Evolutionary conservation across 2,113 vertebrate genomes (phyloP).

Genomic region (Pluvialis apricaria): DNA sequence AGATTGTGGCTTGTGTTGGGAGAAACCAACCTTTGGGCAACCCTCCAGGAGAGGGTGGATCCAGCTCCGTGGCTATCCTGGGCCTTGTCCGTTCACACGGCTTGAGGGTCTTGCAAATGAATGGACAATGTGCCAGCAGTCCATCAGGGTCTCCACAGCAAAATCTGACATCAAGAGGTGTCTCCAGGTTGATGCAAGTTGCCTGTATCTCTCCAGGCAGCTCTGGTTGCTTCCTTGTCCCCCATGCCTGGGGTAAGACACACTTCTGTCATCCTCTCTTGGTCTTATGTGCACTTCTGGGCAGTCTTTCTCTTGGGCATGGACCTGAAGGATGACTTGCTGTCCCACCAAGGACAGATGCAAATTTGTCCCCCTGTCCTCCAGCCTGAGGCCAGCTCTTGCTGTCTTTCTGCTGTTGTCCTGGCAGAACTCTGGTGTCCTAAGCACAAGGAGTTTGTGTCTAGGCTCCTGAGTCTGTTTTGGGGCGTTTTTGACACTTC

Average conservation of each 20-base stretch:
- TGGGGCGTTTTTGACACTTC: not conserved
- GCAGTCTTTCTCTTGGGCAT: not conserved
- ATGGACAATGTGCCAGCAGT: not conserved
- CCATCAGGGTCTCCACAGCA: not conserved
- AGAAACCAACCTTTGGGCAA: not conserved
- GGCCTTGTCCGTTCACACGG: not conserved
- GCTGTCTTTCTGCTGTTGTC: not conserved
- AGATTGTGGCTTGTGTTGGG: not conserved
- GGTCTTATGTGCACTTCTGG: not conserved
- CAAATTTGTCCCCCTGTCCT: not conserved
- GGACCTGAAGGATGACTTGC: not conserved
- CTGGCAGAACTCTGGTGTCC: not conserved
- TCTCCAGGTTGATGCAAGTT: not conserved
- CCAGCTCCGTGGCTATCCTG: not conserved
- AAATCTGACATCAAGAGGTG: not conserved
- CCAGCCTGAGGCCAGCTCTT: not conserved
- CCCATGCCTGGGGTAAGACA: not conserved
- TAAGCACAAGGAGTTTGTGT: not conserved
- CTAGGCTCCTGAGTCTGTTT: not conserved
- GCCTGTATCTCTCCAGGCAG: not conserved
- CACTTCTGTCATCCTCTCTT: not conserved
- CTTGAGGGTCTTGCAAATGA: not conserved
- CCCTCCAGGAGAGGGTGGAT: not conserved
- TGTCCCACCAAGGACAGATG: not conserved
- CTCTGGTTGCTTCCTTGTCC: not conserved